These are phyloP conservation scores for Rhabdomys pumilio DNA, from an alignment of 2,797 vertebrate genomes.

Conservation along the genomic window DNA sequence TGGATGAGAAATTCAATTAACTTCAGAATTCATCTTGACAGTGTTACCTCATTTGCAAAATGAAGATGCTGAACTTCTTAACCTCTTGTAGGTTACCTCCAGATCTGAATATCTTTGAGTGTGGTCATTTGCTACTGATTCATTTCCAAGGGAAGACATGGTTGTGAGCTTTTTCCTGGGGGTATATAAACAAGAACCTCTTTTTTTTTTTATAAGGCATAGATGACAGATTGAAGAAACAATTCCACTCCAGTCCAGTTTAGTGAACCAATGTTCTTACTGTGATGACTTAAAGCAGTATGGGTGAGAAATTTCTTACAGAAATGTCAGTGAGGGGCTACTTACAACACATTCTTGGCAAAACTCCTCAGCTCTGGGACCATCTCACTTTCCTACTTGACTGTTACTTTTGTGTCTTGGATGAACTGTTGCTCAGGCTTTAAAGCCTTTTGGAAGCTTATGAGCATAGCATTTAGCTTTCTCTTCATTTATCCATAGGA, in stretches of 20 bases:
- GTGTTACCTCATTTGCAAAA: slow-evolving; percentile 16
- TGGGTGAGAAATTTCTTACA: background rate
- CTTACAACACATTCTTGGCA: background rate
- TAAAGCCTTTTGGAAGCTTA: background rate
- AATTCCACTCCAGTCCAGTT: background rate
- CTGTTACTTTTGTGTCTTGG: background rate
- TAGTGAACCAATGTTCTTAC: background rate
- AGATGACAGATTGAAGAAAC: background rate
- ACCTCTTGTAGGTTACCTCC: background rate
- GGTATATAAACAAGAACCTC: background rate
- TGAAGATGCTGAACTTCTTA: background rate
- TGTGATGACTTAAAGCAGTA: background rate
- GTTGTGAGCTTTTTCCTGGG: background rate
- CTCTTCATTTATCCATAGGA: background rate
- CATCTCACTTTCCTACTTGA: background rate
- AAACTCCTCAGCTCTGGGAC: background rate
- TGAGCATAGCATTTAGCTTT: background rate
- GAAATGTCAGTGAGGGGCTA: background rate
- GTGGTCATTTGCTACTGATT: background rate
- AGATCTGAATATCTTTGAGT: background rate
- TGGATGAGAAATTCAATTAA: background rate
- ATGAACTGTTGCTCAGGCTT: background rate
- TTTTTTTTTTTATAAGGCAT: background rate
- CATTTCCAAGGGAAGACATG: background rate
- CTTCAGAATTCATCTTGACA: background rate